Conservation (phyloP, 2,797 vertebrate genomes). For the Squalus acanthias region DNA sequence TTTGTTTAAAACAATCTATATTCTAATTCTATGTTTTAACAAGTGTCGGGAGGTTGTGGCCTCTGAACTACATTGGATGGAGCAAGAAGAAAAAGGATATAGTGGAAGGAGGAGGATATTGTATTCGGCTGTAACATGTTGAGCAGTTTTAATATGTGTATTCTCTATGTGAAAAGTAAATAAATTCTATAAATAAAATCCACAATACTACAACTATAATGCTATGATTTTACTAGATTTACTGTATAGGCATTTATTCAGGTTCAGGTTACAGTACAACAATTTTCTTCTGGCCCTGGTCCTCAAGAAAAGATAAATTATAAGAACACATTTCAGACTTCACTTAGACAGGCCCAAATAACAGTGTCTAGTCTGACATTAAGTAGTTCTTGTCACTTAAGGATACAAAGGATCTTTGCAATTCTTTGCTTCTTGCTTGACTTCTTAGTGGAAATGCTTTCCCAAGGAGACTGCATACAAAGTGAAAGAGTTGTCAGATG, state of each 20-base stretch:
- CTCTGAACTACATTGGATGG: not conserved
- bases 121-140: not conserved
- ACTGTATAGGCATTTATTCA: not conserved
- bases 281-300: not conserved
- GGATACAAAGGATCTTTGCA: constrained; percentile 17
- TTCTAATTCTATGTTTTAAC: not conserved
- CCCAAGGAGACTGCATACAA: constrained; percentile 9
- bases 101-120: no score
- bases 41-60: not conserved
- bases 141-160: not conserved
- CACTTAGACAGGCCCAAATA: not conserved
- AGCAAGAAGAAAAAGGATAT: not conserved
- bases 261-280: constrained; percentile 5
- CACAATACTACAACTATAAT: not conserved
- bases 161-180: not conserved
- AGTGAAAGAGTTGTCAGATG: constrained; percentile 30
- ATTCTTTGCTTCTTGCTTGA: not conserved
- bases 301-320: not conserved
- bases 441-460: constrained; percentile 15
- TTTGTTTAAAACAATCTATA: not conserved
- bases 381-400: not conserved
- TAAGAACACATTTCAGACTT: constrained; percentile 5
- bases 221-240: not conserved
- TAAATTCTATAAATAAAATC: not conserved
- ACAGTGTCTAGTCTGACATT: constrained; percentile 1